Evolutionary conservation across 2,888 invertebrate species (phyloP).

Genomic region (Oscheius sp.): DNA sequence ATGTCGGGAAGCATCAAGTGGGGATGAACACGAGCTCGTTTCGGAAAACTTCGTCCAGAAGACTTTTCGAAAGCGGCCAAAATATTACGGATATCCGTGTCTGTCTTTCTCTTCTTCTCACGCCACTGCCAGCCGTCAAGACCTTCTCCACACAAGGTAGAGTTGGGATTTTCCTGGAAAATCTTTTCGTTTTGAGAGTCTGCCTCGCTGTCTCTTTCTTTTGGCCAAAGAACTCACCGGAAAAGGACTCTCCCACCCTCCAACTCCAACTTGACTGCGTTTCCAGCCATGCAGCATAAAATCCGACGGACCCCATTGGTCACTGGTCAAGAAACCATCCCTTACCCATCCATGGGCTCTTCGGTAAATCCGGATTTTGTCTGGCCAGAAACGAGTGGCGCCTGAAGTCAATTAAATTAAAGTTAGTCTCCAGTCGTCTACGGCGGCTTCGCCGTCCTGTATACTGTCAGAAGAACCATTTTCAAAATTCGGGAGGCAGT

Average conservation of each 20-base stretch:
- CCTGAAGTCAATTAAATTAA: conserved; percentile 25
- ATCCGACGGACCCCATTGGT: conserved; percentile 51
- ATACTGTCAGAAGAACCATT: too few relatives aligned
- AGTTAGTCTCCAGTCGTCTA: too few relatives aligned
- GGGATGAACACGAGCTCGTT: conserved; percentile 53
- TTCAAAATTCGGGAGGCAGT: too few relatives aligned
- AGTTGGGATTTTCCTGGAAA: conserved; percentile 48
- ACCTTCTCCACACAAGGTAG: conserved; percentile 42
- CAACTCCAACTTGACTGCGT: conserved; percentile 44
- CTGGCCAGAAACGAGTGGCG: conserved; percentile 61
- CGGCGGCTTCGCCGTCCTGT: too few relatives aligned
- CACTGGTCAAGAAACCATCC: conserved; percentile 62
- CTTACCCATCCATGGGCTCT: conserved; percentile 64
- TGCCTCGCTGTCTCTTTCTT: not conserved
- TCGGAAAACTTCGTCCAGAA: conserved; percentile 52
- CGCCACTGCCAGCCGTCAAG: conserved; percentile 48
- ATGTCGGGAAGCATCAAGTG: conserved; percentile 56
- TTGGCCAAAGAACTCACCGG: conserved; percentile 35
- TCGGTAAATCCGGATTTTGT: conserved; percentile 62
- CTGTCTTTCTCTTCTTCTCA: conserved; percentile 40
- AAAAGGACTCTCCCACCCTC: conserved; percentile 62
- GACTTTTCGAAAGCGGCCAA: conserved; percentile 51
- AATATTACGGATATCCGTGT: conserved; percentile 23
- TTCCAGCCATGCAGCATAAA: conserved; percentile 71
- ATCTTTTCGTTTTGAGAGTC: not conserved